phyloP scores from a whole-genome alignment of 2,797 vertebrate genomes.

The Selene dorsalis region DNA sequence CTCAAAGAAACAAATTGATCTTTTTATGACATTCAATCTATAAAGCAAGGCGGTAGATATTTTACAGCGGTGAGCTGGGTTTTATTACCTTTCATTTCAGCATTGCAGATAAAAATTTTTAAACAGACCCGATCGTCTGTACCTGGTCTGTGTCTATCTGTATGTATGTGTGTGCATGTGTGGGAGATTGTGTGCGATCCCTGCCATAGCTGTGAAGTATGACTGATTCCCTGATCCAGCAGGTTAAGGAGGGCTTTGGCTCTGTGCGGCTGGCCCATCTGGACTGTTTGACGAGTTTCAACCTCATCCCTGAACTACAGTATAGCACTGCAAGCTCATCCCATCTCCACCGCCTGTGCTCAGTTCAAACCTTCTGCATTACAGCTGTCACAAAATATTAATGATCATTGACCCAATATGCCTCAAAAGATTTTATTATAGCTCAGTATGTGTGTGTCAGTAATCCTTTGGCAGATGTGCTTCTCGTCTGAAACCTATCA shows the following conservation, averaged over 20 bases:
- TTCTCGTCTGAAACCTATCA: slow-evolving; percentile 37
- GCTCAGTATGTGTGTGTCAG: slow-evolving; percentile 20
- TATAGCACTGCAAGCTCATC: slow-evolving; percentile 42
- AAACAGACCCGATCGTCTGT: slow-evolving; percentile 38
- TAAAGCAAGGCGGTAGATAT: slow-evolving; percentile 50
- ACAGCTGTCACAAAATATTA: slow-evolving; percentile 60
- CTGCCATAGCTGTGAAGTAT: slow-evolving; percentile 54
- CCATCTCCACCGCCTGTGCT: slow-evolving; percentile 40
- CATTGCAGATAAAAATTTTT: slow-evolving; percentile 17
- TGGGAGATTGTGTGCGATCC: slow-evolving; percentile 50
- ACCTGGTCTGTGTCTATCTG: slow-evolving; percentile 19
- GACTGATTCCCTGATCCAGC: slow-evolving; percentile 70
- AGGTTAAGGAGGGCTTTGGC: slow-evolving; percentile 80
- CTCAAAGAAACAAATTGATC: slow-evolving; percentile 74
- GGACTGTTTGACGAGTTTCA: slow-evolving; percentile 59
- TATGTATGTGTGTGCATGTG: slow-evolving; percentile 20
- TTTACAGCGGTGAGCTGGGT: slow-evolving; percentile 47
- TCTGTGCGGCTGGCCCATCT: slow-evolving; percentile 73
- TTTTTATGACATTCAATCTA: slow-evolving; percentile 69
- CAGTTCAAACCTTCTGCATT: slow-evolving; percentile 43
- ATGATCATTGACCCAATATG: slow-evolving; percentile 54
- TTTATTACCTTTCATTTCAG: slow-evolving; percentile 50
- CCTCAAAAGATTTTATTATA: slow-evolving; percentile 31
- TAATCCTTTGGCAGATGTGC: slow-evolving; percentile 58
- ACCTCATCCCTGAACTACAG: slow-evolving; percentile 49